phyloP scores from a whole-genome alignment of 2,797 vertebrate species.

The Varecia variegata region DNA sequence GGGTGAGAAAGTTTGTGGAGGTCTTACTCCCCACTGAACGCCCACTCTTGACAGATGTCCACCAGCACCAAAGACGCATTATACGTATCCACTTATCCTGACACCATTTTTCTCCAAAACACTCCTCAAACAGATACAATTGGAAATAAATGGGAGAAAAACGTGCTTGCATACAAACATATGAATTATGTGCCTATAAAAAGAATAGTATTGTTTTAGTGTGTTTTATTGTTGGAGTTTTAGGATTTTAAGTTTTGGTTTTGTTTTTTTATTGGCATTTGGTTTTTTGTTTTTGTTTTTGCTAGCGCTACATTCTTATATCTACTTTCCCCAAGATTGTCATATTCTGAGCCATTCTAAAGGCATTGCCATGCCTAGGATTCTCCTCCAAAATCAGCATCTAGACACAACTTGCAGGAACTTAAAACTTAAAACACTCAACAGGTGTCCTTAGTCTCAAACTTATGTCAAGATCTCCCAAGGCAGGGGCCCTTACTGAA shows the following conservation, averaged over 20 bases:
- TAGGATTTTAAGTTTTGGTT: neutral
- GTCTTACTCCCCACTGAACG: neutral
- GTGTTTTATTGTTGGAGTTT: neutral
- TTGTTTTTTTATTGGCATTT: neutral
- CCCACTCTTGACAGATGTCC: neutral
- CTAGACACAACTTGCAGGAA: neutral
- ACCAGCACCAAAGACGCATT: neutral
- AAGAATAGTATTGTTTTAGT: neutral
- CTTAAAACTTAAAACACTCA: neutral
- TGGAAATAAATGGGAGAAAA: neutral
- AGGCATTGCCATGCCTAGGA: neutral
- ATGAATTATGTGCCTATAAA: neutral
- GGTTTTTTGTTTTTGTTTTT: neutral
- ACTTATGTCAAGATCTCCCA: neutral
- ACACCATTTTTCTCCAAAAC: neutral
- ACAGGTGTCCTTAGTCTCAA: neutral
- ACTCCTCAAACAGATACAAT: neutral
- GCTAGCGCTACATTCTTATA: neutral
- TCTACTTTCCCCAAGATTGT: neutral
- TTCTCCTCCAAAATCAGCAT: neutral
- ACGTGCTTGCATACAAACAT: neutral
- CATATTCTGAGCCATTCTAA: neutral
- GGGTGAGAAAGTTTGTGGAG: neutral
- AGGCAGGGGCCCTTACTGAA: neutral
- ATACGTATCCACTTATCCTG: neutral